Base-by-base conservation (phyloP, 1,140 invertebrate genomes). In the Nasonia giraulti region DNA sequence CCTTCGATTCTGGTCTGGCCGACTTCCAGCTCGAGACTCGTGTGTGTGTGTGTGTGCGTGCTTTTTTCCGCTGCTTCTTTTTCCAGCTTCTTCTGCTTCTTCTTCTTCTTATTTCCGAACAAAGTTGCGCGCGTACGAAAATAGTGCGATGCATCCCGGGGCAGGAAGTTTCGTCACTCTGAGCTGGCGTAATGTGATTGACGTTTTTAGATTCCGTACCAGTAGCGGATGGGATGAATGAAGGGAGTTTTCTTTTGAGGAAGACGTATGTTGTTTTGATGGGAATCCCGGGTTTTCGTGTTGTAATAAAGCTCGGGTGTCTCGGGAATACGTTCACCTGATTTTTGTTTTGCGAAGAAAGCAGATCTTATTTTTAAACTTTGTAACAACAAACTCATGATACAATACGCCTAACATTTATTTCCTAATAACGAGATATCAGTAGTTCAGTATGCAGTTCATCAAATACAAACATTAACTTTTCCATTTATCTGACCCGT, bases 151-250 rank as follows among this genome's bases (percentile, higher is more conserved):
- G 50, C 77, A 31, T 31, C 69, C 2, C 31, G 31, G 20, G 5
- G 50, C 10, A 69, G 12, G 1, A 50, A 66, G 77, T 62, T 79
- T 79, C 47, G 50, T 80, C 80, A 82, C 80, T 82, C 62, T 33
- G 14, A 47, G 37, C 69, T 82, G n/a, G 80, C 27, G 37, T 50
- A 81, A 81, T 27, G 27, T 73, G 80, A 82, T 82, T 55, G 80
- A 82, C 71, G 80, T 82, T 71, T 31, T n/a, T 68, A 31, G 31
- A 44, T 80, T n/a, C 33, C n/a, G 31, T 66, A 33, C 14, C 37
- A 2, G 8, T 44, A 44, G 55, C 69, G 69, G 14, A 11, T 33
- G 17, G 7, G 17, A 33, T 33, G 69, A 20, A 73, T 33, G 10
- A 37, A 31, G 6, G 23, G 23, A 73, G n/a, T 27, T 71, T 71